These are phyloP conservation scores for Panagrolaimus sp. DNA, from an alignment of 1,140 invertebrate species.

Conservation along the genomic window DNA sequence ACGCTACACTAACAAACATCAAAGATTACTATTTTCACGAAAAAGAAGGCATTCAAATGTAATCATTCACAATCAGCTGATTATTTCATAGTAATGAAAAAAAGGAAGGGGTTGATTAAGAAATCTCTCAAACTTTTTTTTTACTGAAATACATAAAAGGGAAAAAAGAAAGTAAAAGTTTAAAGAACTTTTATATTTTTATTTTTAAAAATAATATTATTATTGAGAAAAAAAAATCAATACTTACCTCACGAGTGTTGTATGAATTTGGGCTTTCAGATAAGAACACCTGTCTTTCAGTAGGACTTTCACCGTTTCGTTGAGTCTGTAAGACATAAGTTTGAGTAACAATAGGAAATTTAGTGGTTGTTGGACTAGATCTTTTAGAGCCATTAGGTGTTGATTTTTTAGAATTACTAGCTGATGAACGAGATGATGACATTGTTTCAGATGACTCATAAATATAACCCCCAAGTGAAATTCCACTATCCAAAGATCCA, in stretches of 20 bases:
- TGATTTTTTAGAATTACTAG: constrained; percentile 25
- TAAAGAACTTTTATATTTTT: neutral
- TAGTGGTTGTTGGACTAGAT: constrained; percentile 9
- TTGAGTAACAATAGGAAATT: constrained; percentile 19
- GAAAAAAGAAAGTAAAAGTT: neutral
- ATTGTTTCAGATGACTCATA: constrained; percentile 11
- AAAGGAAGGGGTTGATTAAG: neutral
- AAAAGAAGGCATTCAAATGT: neutral
- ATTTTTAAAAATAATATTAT: neutral
- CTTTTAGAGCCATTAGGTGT: constrained; percentile 22
- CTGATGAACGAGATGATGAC: constrained; percentile 16
- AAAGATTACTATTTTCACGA: too few relatives aligned
- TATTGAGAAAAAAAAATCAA: constrained; percentile 1
- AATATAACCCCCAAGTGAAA: constrained; percentile 10
- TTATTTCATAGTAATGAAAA: neutral
- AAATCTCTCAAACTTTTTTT: neutral
- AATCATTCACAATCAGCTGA: neutral
- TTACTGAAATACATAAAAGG: neutral
- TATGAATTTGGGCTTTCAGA: constrained; percentile 25
- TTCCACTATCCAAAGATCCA: constrained; percentile 22
- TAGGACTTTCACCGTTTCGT: constrained; percentile 16
- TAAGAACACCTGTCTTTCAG: constrained; percentile 23
- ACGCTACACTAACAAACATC: too few relatives aligned
- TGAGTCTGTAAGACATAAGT: constrained; percentile 21
- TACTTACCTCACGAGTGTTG: constrained; percentile 29